phyloP scores from a whole-genome alignment of 2,113 vertebrate genomes.

The Speoplatyrhinus poulsoni region DNA sequence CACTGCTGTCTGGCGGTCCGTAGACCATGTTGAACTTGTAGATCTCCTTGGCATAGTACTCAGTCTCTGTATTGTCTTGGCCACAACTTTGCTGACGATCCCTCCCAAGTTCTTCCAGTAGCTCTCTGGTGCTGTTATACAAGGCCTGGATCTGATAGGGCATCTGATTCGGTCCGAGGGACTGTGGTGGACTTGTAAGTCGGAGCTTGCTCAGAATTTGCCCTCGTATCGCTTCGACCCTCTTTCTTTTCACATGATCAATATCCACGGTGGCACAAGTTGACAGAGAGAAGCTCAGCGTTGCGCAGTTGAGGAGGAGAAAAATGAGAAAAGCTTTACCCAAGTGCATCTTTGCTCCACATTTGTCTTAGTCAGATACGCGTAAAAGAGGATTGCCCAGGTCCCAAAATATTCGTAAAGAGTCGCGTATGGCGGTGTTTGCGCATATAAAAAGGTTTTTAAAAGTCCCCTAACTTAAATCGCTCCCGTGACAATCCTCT shows the following conservation, averaged over 20 bases:
- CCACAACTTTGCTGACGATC: conserved; percentile 84
- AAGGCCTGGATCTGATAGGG: conserved; percentile 87
- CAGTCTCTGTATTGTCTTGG: conserved; percentile 86
- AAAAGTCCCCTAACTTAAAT: conserved; percentile 16
- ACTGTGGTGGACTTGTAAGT: conserved; percentile 85
- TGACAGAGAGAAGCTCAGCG: conserved; percentile 84
- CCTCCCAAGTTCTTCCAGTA: conserved; percentile 85
- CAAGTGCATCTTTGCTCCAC: conserved; percentile 81
- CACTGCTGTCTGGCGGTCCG: conserved; percentile 86
- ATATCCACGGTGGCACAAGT: conserved; percentile 91
- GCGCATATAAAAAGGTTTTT: conserved; percentile 7
- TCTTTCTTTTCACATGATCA: conserved; percentile 87
- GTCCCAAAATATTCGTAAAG: conserved; percentile 15
- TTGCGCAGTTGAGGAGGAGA: conserved; percentile 84
- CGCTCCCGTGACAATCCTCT: conserved; percentile 33
- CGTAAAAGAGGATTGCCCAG: conserved; percentile 16
- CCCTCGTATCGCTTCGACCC: conserved; percentile 90
- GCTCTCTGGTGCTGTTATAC: conserved; percentile 91
- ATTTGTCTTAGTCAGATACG: conserved; percentile 34
- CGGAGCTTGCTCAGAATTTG: conserved; percentile 92
- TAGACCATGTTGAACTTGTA: conserved; percentile 90
- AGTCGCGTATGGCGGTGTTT: background rate
- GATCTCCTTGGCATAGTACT: conserved; percentile 93
- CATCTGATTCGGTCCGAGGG: conserved; percentile 79
- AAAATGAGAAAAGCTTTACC: conserved; percentile 82